phyloP scores from a whole-genome alignment of 2,113 vertebrate genomes.

The Carassius carassius region DNA sequence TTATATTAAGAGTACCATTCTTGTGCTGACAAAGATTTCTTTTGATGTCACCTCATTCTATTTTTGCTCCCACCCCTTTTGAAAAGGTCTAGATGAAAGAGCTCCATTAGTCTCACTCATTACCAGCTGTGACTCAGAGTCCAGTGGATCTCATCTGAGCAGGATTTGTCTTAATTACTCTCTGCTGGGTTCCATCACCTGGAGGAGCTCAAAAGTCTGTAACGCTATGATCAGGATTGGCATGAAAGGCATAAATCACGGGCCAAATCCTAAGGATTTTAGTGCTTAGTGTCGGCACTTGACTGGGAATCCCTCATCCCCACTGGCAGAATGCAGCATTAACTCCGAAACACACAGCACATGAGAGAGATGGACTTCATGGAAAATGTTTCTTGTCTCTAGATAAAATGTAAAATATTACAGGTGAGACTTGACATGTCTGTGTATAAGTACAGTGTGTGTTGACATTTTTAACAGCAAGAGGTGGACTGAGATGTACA shows the following conservation, averaged over 20 bases:
- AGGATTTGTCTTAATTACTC: conserved; percentile 42
- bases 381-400: conserved; percentile 26
- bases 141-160: conserved; percentile 27
- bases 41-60: not conserved
- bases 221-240: conserved; percentile 16
- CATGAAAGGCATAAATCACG: conserved; percentile 36
- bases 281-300: conserved; percentile 39
- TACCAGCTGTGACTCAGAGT: conserved; percentile 6
- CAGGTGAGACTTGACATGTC: not conserved
- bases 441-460: not conserved
- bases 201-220: conserved; percentile 22
- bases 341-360: not conserved
- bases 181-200: conserved; percentile 43
- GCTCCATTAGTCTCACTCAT: conserved; percentile 36
- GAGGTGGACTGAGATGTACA: not conserved
- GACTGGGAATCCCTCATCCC: conserved; percentile 42
- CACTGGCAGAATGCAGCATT: conserved; percentile 24
- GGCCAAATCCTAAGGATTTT: conserved; percentile 47
- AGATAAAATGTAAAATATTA: conserved; percentile 14
- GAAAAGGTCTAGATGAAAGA: conserved; percentile 27
- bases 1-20: conserved; percentile 10
- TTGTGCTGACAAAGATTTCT: not conserved
- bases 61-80: not conserved
- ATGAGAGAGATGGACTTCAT: conserved; percentile 3
- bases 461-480: not conserved